Evolutionary conservation across 2,797 vertebrate genomes (phyloP), one percentile per base, ranked within the genome.

Genomic region (Micromesistius poutassou): DNA sequence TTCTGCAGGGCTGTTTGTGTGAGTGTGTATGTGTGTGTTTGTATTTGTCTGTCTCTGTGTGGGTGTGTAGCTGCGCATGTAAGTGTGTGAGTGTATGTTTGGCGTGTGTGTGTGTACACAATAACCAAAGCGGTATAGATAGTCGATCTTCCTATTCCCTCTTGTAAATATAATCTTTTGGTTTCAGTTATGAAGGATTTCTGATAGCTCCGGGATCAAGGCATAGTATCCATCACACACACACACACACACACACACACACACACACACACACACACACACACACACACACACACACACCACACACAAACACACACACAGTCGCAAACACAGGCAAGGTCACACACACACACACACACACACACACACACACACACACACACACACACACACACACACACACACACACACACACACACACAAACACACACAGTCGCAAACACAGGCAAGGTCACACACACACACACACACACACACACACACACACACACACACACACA

Each of bases 91-190:
- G 66, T 79, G 68, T 70, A 40, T 12, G 13, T 30, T 55, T 70
- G 72, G 72, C 38, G 31, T 78, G 10, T 73, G 46, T 66, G 46
- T 42, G 30, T 1, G 13, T 50, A 16, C 50, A 62, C 76, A 79
- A 80, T 77, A 76, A 71, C 72, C 74, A 80, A 81, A 46, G 73
- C 75, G 70, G 77, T 40, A 70, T 28, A 83, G 86, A 90, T 88
- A 82, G 76, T 75, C 14, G 66, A 88, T 90, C 86, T 88, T 85
- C 79, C 83, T 36, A 89, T 90, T 90, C 89, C 80, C 75, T 82
- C 76, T 85, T 90, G 88, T 85, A 88, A 89, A 90, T 82, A 87
- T 76, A 88, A 86, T 80, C 75, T 80, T 74, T 71, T 74, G 74
- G 77, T 84, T 83, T 83, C 22, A 38, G 85, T 84, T 87, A 80